Evolutionary conservation across 2,888 invertebrate genomes (phyloP).

Genomic region (Arctia plantaginis): DNA sequence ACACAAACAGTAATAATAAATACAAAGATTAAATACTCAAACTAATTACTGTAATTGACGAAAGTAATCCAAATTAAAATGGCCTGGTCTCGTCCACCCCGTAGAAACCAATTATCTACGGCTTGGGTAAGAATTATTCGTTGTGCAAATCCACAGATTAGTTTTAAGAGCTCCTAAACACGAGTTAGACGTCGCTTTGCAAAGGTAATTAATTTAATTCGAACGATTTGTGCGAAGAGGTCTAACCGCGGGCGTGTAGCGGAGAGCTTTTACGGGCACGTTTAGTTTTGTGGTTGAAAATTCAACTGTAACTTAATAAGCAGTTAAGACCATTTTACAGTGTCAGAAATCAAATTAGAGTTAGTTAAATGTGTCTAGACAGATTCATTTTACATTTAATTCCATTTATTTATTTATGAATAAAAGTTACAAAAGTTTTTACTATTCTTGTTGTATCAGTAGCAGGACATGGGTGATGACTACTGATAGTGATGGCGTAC

Average conservation of each 20-base stretch:
- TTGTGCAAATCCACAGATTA: constrained; percentile 58
- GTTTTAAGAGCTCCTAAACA: constrained; percentile 60
- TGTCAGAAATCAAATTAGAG: neutral
- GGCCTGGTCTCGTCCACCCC: constrained; percentile 31
- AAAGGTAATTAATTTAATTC: constrained; percentile 64
- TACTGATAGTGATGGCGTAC: too few relatives aligned
- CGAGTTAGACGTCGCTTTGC: constrained; percentile 57
- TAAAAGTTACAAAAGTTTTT: too few relatives aligned
- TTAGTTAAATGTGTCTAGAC: neutral
- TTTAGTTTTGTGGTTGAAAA: constrained; percentile 18
- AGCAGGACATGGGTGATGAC: too few relatives aligned
- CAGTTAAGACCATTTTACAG: constrained; percentile 1
- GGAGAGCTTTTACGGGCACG: constrained; percentile 2
- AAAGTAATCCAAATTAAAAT: constrained; percentile 45
- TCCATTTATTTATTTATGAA: neutral
- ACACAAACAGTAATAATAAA: neutral
- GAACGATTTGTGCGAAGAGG: constrained; percentile 46
- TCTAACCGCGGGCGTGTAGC: constrained; percentile 30
- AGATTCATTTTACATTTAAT: neutral
- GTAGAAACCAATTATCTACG: constrained; percentile 48
- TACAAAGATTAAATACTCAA: constrained; percentile 4
- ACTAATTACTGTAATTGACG: constrained; percentile 23
- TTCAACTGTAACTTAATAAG: neutral
- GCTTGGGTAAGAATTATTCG: constrained; percentile 48
- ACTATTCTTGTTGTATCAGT: too few relatives aligned